Base-by-base conservation (phyloP, 2,888 invertebrate species). In the Dryocosmus kuriphilus region DNA sequence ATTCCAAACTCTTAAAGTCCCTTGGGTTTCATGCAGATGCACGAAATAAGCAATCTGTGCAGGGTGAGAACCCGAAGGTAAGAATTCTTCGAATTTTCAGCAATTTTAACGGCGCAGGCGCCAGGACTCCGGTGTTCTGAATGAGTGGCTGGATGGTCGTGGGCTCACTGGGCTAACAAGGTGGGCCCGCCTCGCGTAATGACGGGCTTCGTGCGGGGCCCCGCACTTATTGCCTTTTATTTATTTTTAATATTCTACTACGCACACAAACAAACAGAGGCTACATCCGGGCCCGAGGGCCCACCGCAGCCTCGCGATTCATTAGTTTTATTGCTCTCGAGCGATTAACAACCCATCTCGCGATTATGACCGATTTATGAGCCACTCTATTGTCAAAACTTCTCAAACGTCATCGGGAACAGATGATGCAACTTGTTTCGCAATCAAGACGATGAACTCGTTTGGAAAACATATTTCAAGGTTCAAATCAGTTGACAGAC, bases 121-220 rank as follows among this genome's bases (percentile, higher is more conserved):
- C 90, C 90, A 88, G 87, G 85, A 86, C 86, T 87, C 86, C 87
- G 85, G 82, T 85, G 83, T 86, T 85, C 86, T 88, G 90, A 90
- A 90, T 90, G 89, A 89, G 88, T 84, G 86, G 81, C 85, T 86
- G 86, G 82, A 85, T 85, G 86, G 85, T 86, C 87, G 86, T 85
- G 84, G 86, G 87, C 88, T 89, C 88, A 86, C 88, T 85, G 87
- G 85, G 88, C 91, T 91, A 91, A 91, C 91, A 91, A 91, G 91
- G 90, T 90, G 88, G 91, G 90, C 89, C 91, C 89, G 91, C 91
- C 91, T 91, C 89, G 89, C 88, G 90, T 90, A 91, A 91, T 91
- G 87, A 91, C 87, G 88, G 91, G 90, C 90, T 90, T 91, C 90
- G 90, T 90, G 87, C 91, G 89, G 89, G 89, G 88, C 89, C 89